Base-by-base conservation (phyloP, 2,797 vertebrate species). In the Alfaro cultratus region DNA sequence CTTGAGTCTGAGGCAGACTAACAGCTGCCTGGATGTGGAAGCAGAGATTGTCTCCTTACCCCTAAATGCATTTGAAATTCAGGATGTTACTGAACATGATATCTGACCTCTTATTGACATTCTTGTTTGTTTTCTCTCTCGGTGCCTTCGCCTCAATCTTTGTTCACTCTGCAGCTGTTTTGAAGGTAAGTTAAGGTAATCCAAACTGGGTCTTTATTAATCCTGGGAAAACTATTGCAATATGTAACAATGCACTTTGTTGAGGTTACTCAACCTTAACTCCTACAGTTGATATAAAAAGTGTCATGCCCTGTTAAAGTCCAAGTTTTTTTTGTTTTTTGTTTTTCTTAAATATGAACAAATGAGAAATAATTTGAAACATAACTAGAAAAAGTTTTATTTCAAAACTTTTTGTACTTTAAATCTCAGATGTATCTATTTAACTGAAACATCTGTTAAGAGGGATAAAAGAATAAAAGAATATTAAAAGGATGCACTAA, bases 111-210 rank as follows among this genome's bases (percentile, higher is more conserved):
- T 82, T 75, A 71, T 73, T 94, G 78, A 89, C 76, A 21, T 84
- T 87, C 75, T 90, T 55, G 75, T 84, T 81, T 89, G 77, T 86
- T 89, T 74, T 85, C 13, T 85, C 36, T 94, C 45, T 83, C 83
- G 57, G 31, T 45, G 74, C 31, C 77, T 78, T 83, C 67, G 82
- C 75, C 72, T 82, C 81, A 67, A 51, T 86, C 71, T 85, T 80
- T 81, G 47, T 55, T 73, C 64, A 77, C 77, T 70, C 23, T 83
- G 77, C 91, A 97, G 96, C 89, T 87, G 89, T 93, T 85, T 87
- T 97, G 73, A 96, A 96, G 96, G 96, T 97, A 95, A 95, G 96
- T 45, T 5, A 70, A 76, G 81, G 36, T 77, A 85, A 83, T 84
- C 64, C 51, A 83, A 83, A 81, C 84, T 57, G 31, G 34, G 77